Percentiles rank a stretch among this genome's conserved stretches.
These are phyloP conservation scores for Eurystomus glaucurus DNA, from an alignment of 2,797 vertebrate genomes.

Conservation along the genomic window DNA sequence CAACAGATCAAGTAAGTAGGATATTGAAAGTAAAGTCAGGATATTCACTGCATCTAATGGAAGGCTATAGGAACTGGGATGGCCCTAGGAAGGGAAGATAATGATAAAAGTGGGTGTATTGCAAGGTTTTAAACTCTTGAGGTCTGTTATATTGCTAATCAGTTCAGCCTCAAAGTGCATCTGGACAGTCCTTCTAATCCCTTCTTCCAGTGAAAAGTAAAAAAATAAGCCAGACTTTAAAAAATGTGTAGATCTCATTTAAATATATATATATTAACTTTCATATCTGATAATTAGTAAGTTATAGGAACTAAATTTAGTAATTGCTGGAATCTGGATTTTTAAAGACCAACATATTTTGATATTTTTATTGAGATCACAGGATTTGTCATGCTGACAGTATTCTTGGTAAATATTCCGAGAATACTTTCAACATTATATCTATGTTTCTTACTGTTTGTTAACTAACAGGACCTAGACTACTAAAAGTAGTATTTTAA, in stretches of 20 bases:
- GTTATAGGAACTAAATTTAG: no score
- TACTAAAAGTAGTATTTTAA: background rate
- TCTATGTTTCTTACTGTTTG: background rate
- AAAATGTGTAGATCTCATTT: background rate
- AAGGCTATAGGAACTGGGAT: background rate
- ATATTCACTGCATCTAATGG: background rate
- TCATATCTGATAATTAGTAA: background rate
- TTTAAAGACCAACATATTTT: background rate
- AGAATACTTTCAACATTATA: background rate
- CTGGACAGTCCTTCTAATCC: background rate
- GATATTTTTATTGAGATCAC: background rate
- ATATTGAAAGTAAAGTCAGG: background rate
- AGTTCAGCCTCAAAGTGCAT: background rate
- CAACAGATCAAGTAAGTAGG: background rate
- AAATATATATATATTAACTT: background rate
- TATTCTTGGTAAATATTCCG: no score
- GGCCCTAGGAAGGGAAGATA: background rate
- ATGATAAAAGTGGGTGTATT: background rate
- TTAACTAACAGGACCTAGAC: background rate
- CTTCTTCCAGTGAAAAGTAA: background rate
- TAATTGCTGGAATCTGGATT: background rate
- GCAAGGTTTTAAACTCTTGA: background rate
- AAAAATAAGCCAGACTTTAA: background rate
- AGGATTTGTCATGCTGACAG: no score
- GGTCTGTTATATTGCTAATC: background rate